phyloP scores from a whole-genome alignment of 2,888 invertebrate species.

The Zygaena filipendulae region DNA sequence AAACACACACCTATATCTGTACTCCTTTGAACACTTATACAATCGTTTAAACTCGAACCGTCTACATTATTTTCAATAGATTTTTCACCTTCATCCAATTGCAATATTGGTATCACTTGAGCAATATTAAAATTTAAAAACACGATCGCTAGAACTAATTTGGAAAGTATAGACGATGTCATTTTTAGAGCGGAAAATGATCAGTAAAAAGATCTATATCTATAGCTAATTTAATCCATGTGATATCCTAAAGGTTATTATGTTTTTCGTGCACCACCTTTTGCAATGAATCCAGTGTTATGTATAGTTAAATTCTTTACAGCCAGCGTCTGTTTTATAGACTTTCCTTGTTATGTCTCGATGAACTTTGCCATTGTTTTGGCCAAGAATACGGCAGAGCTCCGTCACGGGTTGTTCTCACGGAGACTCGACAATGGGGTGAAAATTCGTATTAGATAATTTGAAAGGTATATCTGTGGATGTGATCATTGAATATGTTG shows the following conservation, averaged over 20 bases:
- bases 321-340: slow-evolving; percentile 46
- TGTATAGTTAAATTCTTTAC: slow-evolving; percentile 31
- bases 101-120: slow-evolving; percentile 43
- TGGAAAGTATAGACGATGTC: slow-evolving; percentile 15
- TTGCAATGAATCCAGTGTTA: slow-evolving; percentile 35
- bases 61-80: slow-evolving; percentile 39
- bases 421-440: slow-evolving; percentile 52
- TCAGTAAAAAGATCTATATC: too few relatives aligned
- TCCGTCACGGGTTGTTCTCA: slow-evolving; percentile 57
- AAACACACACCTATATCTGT: slow-evolving; percentile 72
- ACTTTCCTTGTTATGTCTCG: slow-evolving; percentile 62
- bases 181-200: slow-evolving; percentile 14
- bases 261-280: too few relatives aligned
- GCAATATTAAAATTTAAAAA: too few relatives aligned
- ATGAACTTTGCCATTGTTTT: slow-evolving; percentile 65
- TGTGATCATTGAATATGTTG: slow-evolving; percentile 33
- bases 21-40: slow-evolving; percentile 41
- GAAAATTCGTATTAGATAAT: slow-evolving; percentile 59
- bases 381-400: slow-evolving; percentile 21
- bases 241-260: too few relatives aligned
- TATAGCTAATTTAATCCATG: too few relatives aligned
- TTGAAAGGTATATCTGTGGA: slow-evolving; percentile 42
- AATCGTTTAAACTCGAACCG: slow-evolving; percentile 44
- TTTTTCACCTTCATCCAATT: slow-evolving; percentile 45
- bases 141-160: slow-evolving; percentile 20